phyloP scores from a whole-genome alignment of 2,113 vertebrate species.

The Echinops telfairi region DNA sequence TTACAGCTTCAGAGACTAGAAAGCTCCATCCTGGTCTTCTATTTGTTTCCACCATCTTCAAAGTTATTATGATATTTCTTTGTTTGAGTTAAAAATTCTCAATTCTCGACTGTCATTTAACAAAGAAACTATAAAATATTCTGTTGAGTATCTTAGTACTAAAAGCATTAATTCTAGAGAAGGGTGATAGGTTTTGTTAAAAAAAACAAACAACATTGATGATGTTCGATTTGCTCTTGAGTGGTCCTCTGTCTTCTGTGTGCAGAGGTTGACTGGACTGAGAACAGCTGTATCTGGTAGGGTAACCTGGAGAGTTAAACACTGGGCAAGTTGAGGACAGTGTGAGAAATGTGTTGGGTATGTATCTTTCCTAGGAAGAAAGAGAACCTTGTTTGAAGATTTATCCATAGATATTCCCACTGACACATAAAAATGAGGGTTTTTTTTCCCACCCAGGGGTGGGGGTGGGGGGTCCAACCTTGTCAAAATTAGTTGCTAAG shows the following conservation, averaged over 20 bases:
- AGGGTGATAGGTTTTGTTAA: slow-evolving; percentile 4
- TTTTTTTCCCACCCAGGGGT: background rate
- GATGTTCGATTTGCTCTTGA: slow-evolving; percentile 21
- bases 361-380: slow-evolving; percentile 46
- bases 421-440: background rate
- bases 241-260: slow-evolving; percentile 6
- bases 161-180: slow-evolving; percentile 19
- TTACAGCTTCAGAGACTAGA: background rate
- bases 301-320: slow-evolving; percentile 22
- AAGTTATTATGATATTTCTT: slow-evolving; percentile 46
- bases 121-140: slow-evolving; percentile 37
- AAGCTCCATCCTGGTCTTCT: background rate
- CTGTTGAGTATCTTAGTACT: background rate
- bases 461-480: no score
- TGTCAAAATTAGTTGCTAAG: background rate
- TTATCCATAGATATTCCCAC: background rate
- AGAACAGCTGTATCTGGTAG: background rate
- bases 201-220: slow-evolving; percentile 7
- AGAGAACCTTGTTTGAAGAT: background rate
- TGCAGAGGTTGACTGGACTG: slow-evolving; percentile 2
- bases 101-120: slow-evolving; percentile 21
- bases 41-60: background rate
- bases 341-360: slow-evolving; percentile 23
- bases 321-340: background rate
- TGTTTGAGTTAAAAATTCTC: slow-evolving; percentile 18